Percentiles rank a stretch among this genome's conserved stretches.
Conservation (phyloP, 2,797 vertebrate species). For the Pogoniulus pusillus region DNA sequence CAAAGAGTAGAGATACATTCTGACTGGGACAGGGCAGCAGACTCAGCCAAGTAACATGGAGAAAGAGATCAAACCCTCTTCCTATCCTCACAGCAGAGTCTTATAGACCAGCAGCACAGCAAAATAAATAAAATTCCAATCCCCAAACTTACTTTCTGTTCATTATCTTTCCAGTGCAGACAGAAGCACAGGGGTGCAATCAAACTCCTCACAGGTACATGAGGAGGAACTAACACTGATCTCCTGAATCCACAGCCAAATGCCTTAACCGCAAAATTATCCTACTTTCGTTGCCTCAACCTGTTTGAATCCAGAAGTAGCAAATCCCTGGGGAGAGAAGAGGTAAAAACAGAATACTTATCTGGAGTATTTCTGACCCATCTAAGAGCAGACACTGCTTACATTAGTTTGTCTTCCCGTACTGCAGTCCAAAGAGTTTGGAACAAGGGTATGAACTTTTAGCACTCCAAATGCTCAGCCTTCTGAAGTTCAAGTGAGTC, state of each 20-base stretch:
- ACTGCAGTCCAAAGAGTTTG: neutral
- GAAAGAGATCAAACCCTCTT: neutral
- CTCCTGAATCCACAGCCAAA: conserved; percentile 15
- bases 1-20: neutral
- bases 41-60: neutral
- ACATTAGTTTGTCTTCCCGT: neutral
- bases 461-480: neutral
- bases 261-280: neutral
- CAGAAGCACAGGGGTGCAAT: neutral
- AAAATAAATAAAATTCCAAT: neutral
- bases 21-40: neutral
- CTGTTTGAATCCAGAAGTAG: neutral
- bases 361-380: neutral
- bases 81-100: neutral
- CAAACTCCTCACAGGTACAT: neutral
- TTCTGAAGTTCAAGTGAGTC: neutral
- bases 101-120: neutral
- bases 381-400: neutral
- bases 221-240: neutral
- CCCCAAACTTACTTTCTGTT: neutral
- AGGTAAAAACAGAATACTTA: neutral
- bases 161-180: neutral
- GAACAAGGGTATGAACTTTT: neutral
- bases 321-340: neutral
- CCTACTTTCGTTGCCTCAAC: conserved; percentile 1